phyloP scores from a whole-genome alignment of 2,888 invertebrate species.

The Eledone cirrhosa region DNA sequence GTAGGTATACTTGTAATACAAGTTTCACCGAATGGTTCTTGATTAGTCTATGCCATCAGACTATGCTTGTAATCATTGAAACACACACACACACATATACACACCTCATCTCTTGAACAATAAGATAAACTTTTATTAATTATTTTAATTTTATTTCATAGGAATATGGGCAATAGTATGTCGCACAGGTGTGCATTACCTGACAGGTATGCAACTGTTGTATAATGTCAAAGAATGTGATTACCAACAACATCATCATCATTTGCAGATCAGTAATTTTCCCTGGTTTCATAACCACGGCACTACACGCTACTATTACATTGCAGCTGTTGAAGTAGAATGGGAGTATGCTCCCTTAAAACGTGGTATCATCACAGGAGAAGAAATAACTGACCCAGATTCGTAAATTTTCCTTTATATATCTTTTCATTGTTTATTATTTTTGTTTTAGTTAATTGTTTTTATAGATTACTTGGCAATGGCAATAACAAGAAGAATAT shows the following conservation, averaged over 20 bases:
- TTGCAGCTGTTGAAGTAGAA: constrained; percentile 45
- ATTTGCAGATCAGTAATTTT: neutral
- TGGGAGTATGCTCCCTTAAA: constrained; percentile 50
- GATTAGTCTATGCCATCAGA: too few species aligned
- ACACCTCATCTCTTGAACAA: neutral
- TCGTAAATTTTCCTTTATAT: constrained; percentile 31
- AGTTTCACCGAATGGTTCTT: too few species aligned
- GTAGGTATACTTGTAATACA: too few species aligned
- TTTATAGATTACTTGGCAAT: too few species aligned
- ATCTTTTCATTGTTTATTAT: too few species aligned
- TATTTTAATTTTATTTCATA: too few species aligned
- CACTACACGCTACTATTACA: constrained; percentile 41
- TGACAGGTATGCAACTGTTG: constrained; percentile 46
- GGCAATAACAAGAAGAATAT: too few species aligned
- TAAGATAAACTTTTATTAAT: neutral
- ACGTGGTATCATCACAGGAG: constrained; percentile 40
- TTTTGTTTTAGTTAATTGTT: too few species aligned
- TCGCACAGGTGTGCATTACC: constrained; percentile 44
- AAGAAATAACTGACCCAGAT: constrained; percentile 32
- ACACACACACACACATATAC: neutral
- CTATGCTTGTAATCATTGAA: neutral
- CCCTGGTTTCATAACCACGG: constrained; percentile 30
- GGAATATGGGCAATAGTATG: constrained; percentile 49
- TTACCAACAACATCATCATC: too few species aligned
- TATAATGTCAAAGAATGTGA: constrained; percentile 44